phyloP scores from a whole-genome alignment of 2,113 vertebrate species.

The Alethe castanea region DNA sequence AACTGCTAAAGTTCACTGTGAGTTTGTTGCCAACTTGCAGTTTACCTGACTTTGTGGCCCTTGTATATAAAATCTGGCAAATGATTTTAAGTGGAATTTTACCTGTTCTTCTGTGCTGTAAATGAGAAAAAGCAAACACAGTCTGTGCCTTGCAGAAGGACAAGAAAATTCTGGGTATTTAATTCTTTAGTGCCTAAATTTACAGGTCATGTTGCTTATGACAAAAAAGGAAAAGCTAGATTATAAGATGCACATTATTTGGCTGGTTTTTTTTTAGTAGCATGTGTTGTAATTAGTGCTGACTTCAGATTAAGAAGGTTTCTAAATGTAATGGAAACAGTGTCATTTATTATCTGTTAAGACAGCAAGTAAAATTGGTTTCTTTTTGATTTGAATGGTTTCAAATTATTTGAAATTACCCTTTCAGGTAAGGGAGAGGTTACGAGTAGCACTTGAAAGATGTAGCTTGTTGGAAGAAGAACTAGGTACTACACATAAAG shows the following conservation, averaged over 20 bases:
- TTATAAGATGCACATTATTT: not conserved
- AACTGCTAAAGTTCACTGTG: not conserved
- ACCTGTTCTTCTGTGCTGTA: not conserved
- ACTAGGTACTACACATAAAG: conserved; percentile 89
- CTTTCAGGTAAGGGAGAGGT: conserved; percentile 90
- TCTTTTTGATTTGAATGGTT: not conserved
- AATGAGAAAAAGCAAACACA: not conserved
- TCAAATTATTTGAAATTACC: not conserved
- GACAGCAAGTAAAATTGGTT: not conserved
- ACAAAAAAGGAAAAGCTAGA: not conserved
- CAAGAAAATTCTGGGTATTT: not conserved
- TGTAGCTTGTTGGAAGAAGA: conserved; percentile 94
- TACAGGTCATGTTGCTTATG: not conserved
- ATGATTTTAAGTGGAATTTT: not conserved
- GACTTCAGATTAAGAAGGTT: not conserved
- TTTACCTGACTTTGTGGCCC: not conserved
- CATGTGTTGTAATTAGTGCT: not conserved
- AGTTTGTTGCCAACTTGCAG: not conserved
- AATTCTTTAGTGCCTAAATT: not conserved
- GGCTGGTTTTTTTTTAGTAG: not conserved
- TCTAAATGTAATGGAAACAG: not conserved
- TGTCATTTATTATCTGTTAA: not conserved
- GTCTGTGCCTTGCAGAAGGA: not conserved
- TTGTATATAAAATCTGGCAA: not conserved
- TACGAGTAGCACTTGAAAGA: conserved; percentile 93